A percentile compares a stretch with the other conserved stretches of the same genome.
Evolutionary conservation across 2,888 invertebrate genomes (phyloP).

Genomic region (Lithophane ornitopus): DNA sequence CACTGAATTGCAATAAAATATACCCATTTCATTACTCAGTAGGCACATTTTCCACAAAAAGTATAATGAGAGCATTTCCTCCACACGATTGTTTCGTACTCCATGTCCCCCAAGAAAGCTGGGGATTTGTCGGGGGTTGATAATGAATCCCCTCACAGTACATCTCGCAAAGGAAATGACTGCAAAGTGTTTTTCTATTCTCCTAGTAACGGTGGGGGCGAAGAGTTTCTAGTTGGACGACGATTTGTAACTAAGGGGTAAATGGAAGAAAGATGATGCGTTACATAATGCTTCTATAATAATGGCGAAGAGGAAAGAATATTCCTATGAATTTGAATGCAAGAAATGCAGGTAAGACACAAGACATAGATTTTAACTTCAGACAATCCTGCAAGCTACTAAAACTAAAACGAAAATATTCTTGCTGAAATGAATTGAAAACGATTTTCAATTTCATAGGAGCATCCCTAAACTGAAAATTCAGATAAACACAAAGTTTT

Average conservation of each 20-base stretch:
- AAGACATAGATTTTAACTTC: neutral
- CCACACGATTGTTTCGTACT: constrained; percentile 63
- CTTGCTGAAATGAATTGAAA: neutral
- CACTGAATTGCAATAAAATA: constrained; percentile 20
- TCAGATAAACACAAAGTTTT: neutral
- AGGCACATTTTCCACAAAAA: constrained; percentile 46
- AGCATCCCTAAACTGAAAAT: neutral
- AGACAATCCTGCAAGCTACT: neutral
- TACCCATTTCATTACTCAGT: constrained; percentile 36
- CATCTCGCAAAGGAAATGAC: constrained; percentile 88
- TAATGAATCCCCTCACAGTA: constrained; percentile 88
- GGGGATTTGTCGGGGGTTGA: constrained; percentile 87
- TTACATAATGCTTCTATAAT: neutral
- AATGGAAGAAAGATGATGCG: constrained; percentile 25
- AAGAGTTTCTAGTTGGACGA: constrained; percentile 67
- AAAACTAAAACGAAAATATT: neutral
- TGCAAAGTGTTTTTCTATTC: constrained; percentile 89
- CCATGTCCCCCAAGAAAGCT: constrained; percentile 76
- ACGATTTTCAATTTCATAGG: neutral
- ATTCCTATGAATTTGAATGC: neutral
- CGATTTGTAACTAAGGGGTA: constrained; percentile 53
- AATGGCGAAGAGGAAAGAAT: neutral
- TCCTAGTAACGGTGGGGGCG: constrained; percentile 75
- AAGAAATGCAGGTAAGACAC: neutral
- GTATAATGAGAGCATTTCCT: constrained; percentile 65